These are phyloP conservation scores for Nannobrachium achirus DNA, from an alignment of 2,113 vertebrate genomes.

Conservation along the genomic window DNA sequence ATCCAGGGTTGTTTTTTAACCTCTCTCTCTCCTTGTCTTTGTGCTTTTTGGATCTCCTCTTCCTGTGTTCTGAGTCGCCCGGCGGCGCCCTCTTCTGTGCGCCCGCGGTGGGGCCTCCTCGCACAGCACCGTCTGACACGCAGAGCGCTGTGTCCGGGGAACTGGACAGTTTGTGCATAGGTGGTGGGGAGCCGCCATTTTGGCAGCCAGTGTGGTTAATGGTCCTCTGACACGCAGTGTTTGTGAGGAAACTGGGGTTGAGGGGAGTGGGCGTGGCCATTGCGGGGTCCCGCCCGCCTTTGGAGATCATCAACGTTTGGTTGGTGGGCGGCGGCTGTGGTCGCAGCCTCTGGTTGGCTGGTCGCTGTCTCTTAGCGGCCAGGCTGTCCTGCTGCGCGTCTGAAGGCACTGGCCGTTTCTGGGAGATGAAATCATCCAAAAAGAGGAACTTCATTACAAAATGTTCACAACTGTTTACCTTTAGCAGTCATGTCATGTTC, in stretches of 20 bases:
- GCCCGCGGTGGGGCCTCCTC: slow-evolving; percentile 46
- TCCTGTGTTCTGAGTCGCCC: slow-evolving; percentile 60
- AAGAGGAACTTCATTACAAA: neutral
- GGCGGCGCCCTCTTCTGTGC: slow-evolving; percentile 21
- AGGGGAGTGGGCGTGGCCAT: slow-evolving; percentile 1
- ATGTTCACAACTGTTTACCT: neutral
- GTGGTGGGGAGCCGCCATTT: slow-evolving; percentile 36
- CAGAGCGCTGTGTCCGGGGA: slow-evolving; percentile 30
- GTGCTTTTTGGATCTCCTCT: slow-evolving; percentile 81
- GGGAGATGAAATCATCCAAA: slow-evolving; percentile 2
- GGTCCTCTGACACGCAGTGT: slow-evolving; percentile 66
- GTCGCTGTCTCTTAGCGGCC: slow-evolving; percentile 74
- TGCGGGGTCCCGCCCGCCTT: slow-evolving; percentile 28
- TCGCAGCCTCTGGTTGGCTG: slow-evolving; percentile 58
- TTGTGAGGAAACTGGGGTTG: slow-evolving; percentile 60
- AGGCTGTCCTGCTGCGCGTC: slow-evolving; percentile 65
- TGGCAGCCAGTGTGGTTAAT: slow-evolving; percentile 38
- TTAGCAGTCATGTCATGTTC: neutral
- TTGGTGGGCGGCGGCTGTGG: slow-evolving; percentile 50
- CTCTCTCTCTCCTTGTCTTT: slow-evolving; percentile 77
- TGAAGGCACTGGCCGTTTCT: slow-evolving; percentile 80
- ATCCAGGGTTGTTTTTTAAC: slow-evolving; percentile 67
- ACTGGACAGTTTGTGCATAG: slow-evolving; percentile 57
- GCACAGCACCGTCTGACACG: slow-evolving; percentile 30
- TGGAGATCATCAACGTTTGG: slow-evolving; percentile 35